These are phyloP conservation scores for Callinectes sapidus DNA, from an alignment of 2,888 invertebrate genomes.

Conservation along the genomic window DNA sequence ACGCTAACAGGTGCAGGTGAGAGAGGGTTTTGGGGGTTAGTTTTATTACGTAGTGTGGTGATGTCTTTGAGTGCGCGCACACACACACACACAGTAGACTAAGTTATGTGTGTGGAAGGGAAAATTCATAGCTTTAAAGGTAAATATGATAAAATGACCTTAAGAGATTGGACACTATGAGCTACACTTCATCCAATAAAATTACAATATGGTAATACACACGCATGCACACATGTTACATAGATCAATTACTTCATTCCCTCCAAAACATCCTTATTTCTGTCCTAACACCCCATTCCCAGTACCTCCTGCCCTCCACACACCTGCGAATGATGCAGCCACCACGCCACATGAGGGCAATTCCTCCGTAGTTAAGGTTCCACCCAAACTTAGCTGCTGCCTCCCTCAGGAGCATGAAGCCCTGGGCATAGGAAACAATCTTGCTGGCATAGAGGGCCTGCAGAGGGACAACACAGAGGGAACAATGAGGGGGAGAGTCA, in stretches of 20 bases:
- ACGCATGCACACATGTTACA: too few species aligned
- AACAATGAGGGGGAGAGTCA: background rate
- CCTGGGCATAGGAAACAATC: constrained; percentile 99
- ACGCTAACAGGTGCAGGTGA: constrained; percentile 78
- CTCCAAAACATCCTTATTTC: background rate
- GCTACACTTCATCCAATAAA: too few species aligned
- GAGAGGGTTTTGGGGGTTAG: background rate
- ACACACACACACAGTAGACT: too few species aligned
- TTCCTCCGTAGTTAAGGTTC: constrained; percentile 97
- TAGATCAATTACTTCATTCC: background rate
- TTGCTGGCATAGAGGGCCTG: constrained; percentile 97
- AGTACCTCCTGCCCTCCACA: background rate
- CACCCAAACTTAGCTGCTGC: constrained; percentile 93
- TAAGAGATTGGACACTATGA: too few species aligned
- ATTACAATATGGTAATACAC: too few species aligned
- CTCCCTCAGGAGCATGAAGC: constrained; percentile 95
- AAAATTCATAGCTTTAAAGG: too few species aligned
- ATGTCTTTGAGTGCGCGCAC: too few species aligned
- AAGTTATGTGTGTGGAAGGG: too few species aligned
- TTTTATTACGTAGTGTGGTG: background rate
- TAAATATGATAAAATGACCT: too few species aligned
- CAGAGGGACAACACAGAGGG: background rate
- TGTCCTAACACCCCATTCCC: background rate
- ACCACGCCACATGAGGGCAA: constrained; percentile 99
- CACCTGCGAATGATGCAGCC: constrained; percentile 93